Evolutionary conservation across 2,888 invertebrate genomes (phyloP), one percentile per base, ranked within the genome.

Genomic region (Trichacis sp.): DNA sequence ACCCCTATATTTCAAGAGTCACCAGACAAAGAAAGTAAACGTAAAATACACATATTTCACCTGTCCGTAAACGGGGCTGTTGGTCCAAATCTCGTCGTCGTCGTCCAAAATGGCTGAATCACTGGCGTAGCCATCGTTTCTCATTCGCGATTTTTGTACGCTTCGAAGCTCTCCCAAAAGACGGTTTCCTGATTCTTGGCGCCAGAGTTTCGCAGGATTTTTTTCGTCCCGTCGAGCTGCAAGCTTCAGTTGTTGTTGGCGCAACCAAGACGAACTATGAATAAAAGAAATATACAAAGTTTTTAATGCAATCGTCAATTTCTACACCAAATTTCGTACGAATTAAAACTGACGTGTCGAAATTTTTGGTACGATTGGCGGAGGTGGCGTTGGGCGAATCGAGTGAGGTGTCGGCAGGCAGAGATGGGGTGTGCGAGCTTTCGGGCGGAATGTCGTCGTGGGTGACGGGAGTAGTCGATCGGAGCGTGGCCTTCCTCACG

Each of bases 241-340:
- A 45, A 94, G 87, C 81, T 93, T 93, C 81, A 92, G 89, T 79
- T 94, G 94, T 79, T 94, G 94, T 70, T 91, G 88, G 83, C 93
- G 93, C 65, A 94, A 87, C 94, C 94, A 94, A 55, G 93, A 82
- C 61, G 81, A 74, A 60, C 85, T 85, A 68, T n/a, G 12, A 15
- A 40, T 14, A n/a, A n/a, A n/a, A n/a, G n/a, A n/a, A n/a, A n/a
- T n/a, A n/a, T n/a, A n/a, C n/a, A n/a, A n/a, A n/a, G n/a, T n/a
- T n/a, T n/a, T n/a, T n/a, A n/a, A n/a, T n/a, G n/a, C n/a, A n/a
- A n/a, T n/a, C n/a, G n/a, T n/a, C n/a, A n/a, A n/a, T n/a, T n/a
- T n/a, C n/a, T n/a, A n/a, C n/a, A n/a, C n/a, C n/a, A n/a, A n/a
- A n/a, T n/a, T n/a, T n/a, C n/a, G n/a, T n/a, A n/a, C n/a, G n/a